Evolutionary conservation across 2,888 invertebrate species (phyloP).

Genomic region (Dynastes grantii): DNA sequence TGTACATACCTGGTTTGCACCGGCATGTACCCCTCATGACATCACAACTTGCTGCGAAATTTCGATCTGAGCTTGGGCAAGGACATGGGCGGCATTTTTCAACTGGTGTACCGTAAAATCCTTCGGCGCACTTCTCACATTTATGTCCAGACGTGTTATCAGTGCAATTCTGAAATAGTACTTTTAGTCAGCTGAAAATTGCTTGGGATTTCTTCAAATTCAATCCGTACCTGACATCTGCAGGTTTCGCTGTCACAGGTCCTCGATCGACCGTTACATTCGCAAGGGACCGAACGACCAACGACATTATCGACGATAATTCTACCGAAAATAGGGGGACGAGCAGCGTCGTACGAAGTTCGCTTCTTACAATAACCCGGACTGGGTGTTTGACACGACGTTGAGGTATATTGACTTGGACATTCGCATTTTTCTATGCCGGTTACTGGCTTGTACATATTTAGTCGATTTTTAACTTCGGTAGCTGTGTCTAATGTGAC

Average conservation of each 20-base stretch:
- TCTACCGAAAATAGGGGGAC: slow-evolving; percentile 73
- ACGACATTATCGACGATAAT: slow-evolving; percentile 83
- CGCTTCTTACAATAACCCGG: slow-evolving; percentile 87
- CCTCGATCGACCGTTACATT: slow-evolving; percentile 85
- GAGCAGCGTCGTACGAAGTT: slow-evolving; percentile 49
- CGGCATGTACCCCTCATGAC: slow-evolving; percentile 80
- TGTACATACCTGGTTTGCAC: slow-evolving; percentile 80
- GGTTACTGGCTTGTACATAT: slow-evolving; percentile 76
- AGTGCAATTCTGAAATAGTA: slow-evolving; percentile 81
- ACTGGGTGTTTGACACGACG: slow-evolving; percentile 93
- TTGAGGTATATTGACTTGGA: slow-evolving; percentile 83
- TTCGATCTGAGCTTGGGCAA: slow-evolving; percentile 87
- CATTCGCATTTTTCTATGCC: slow-evolving; percentile 92
- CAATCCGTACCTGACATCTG: slow-evolving; percentile 79
- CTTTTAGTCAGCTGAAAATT: too few relatives aligned
- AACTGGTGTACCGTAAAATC: slow-evolving; percentile 87
- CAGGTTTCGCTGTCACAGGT: slow-evolving; percentile 90
- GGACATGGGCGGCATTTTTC: slow-evolving; percentile 89
- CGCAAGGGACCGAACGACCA: slow-evolving; percentile 85
- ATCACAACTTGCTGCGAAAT: slow-evolving; percentile 87
- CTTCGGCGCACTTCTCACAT: slow-evolving; percentile 84
- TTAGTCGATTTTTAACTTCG: slow-evolving; percentile 76
- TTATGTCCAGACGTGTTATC: slow-evolving; percentile 86
- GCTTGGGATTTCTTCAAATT: neutral
- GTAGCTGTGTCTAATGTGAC: slow-evolving; percentile 89